Evolutionary conservation across 1,140 invertebrate species (phyloP).

Genomic region (Drosophila leontia): DNA sequence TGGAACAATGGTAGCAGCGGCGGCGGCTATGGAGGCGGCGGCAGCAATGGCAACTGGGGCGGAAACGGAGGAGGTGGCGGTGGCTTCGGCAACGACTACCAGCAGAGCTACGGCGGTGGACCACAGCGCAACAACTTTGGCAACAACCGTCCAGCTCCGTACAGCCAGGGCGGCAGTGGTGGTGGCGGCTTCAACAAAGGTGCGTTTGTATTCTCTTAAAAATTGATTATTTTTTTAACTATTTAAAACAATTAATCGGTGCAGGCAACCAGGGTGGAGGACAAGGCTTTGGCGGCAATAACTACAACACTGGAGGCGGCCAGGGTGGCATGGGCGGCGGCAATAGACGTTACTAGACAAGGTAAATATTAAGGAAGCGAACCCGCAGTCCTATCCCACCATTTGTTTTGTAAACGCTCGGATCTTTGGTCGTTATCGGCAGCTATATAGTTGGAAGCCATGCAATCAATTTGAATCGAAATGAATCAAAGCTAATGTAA

Average conservation of each 20-base stretch:
- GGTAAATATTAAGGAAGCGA: slow-evolving; percentile 49
- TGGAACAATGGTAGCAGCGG: slow-evolving; percentile 85
- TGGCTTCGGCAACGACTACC: slow-evolving; percentile 90
- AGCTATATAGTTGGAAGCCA: slow-evolving; percentile 32
- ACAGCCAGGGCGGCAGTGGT: slow-evolving; percentile 78
- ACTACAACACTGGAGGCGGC: slow-evolving; percentile 66
- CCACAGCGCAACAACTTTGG: slow-evolving; percentile 88
- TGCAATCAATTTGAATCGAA: slow-evolving; percentile 34
- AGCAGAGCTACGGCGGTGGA: slow-evolving; percentile 90
- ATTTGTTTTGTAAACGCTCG: slow-evolving; percentile 42
- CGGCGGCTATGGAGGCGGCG: slow-evolving; percentile 57
- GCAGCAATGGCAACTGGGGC: slow-evolving; percentile 52
- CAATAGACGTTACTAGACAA: slow-evolving; percentile 83
- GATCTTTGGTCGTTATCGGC: slow-evolving; percentile 38
- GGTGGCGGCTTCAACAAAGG: slow-evolving; percentile 74
- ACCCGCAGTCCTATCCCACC: neutral
- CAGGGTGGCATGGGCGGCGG: slow-evolving; percentile 80
- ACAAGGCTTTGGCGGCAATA: slow-evolving; percentile 68
- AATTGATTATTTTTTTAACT: neutral
- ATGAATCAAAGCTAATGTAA: slow-evolving; percentile 65
- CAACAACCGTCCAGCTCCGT: slow-evolving; percentile 87
- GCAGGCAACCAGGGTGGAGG: slow-evolving; percentile 78
- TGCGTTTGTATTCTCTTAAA: slow-evolving; percentile 8
- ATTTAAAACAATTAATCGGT: neutral
- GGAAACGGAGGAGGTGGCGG: slow-evolving; percentile 86